Base-by-base conservation (phyloP, 2,113 vertebrate genomes). In the Psittacus erithacus region DNA sequence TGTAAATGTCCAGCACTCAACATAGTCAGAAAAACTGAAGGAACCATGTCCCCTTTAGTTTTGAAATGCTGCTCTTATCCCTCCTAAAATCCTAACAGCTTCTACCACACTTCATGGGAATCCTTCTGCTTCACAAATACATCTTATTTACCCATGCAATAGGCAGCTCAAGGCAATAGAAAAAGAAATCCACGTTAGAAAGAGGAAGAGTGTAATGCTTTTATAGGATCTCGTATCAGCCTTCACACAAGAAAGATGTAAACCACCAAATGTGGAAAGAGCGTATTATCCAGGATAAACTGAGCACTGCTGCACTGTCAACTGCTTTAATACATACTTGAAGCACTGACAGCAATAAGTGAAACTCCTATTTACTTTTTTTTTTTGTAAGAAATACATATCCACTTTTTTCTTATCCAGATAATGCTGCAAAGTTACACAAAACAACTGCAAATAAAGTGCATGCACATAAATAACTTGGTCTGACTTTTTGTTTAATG, bases 401-500 rank as follows among this genome's bases (percentile, higher is more conserved):
- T 80, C 80, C 90, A 73, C 91, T 92, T 92, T 92, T 94, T 62
- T 46, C 65, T 43, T 11, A 74, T 86, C 68, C 90, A 85, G 93
- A 97, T 93, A 95, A 94, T 53, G 80, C 94, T 92, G 76, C 96
- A 95, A 98, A 97, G 93, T 97, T 98, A 92, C 96, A 97, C 94
- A 97, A 97, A 97, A 95, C 96, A 97, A 97, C 96, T 96, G 93
- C 97, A 97, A 98, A 98, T 98, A 98, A 98, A 98, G 97, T 97
- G 95, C 94, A 87, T 79, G 74, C 63, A 91, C 95, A 98, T 98
- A 98, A 98, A 98, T 98, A 98, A 98, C 96, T 95, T 96, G 87
- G 96, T 91, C 95, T 98, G 97, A 97, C 97, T 98, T 98, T 97
- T 98, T 98, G 97, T 98, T 98, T 98, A 98, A 97, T 97, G 98